phyloP scores from a whole-genome alignment of 2,888 invertebrate species.

The Oscheius sp. region DNA sequence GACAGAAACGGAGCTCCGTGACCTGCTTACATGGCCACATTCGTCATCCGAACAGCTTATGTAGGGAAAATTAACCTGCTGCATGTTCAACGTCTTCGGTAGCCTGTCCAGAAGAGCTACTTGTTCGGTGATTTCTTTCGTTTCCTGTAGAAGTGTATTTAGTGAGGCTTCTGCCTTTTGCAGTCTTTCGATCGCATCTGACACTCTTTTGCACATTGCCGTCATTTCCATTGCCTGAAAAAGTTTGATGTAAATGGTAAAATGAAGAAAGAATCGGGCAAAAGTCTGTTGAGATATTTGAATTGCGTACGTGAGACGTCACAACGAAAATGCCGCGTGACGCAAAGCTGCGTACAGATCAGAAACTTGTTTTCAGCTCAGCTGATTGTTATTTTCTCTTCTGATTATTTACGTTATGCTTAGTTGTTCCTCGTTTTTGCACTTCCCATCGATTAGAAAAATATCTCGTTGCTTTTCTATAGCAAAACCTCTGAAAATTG shows the following conservation, averaged over 20 bases:
- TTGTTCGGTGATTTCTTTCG: slow-evolving; percentile 15
- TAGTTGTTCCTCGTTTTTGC: background rate
- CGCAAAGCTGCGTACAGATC: slow-evolving; percentile 2
- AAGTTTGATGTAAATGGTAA: background rate
- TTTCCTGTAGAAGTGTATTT: slow-evolving; percentile 9
- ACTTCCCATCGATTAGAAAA: background rate
- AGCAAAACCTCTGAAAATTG: background rate
- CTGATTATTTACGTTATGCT: background rate
- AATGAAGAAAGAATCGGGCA: background rate
- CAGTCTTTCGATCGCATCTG: background rate
- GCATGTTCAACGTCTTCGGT: slow-evolving; percentile 15
- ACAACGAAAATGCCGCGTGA: background rate
- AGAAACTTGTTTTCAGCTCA: slow-evolving; percentile 9
- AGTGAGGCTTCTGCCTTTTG: slow-evolving; percentile 6
- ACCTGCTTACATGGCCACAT: too few species aligned
- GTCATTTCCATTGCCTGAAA: slow-evolving; percentile 10
- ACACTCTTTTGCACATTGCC: background rate
- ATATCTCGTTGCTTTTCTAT: background rate
- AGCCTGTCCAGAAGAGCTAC: slow-evolving; percentile 7
- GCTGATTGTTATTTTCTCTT: background rate
- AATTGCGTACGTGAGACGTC: background rate
- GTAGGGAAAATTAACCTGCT: background rate
- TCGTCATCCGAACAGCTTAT: too few species aligned
- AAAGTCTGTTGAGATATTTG: background rate
- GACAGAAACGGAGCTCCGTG: too few species aligned